Base-by-base conservation (phyloP, 2,113 vertebrate genomes). In the Globicephala melas region DNA sequence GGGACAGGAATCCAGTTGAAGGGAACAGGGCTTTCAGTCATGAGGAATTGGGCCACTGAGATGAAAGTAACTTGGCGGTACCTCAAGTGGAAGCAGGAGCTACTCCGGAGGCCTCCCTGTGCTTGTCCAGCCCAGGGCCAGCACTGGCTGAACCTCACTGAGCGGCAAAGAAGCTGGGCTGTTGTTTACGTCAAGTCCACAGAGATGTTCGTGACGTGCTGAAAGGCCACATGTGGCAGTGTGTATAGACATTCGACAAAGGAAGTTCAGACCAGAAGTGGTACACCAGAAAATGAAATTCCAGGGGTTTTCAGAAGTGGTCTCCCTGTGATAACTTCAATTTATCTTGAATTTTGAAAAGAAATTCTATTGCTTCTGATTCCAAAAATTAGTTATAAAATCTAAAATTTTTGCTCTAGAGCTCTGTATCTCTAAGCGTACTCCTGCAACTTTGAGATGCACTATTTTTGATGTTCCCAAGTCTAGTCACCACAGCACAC, bases 341-440 rank as follows among this genome's bases (percentile, higher is more conserved):
- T 63, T 86, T 84, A 70, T 79, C 65, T 87, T 92, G 79, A 88
- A 53, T 60, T 89, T 94, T 50, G 12, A 94, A 96, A 93, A 85
- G 11, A 92, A 63, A 94, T 79, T 62, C 28, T 91, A 3, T 86
- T 81, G 33, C 36, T 85, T 58, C 62, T 95, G n/a, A 11, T 82
- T 92, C 33, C 28, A n/a, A 97, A 73, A 63, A 70, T 92, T 81
- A 82, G 33, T 89, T 95, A 55, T 60, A 91, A 96, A 76, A 91
- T 86, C 81, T 53, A 23, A 71, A 73, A 47, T 25, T 67, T 20
- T 21, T 76, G 26, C 63, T 68, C 70, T 36, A 17, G 85, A 82
- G 50, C 33, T 17, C 47, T 60, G 85, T 80, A 53, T 93, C 77
- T 70, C 80, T 70, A 91, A 94, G 44, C 55, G 71, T 41, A 79